Percentiles rank a stretch among this genome's conserved stretches.
These are phyloP conservation scores for Eurytoma californica DNA, from an alignment of 2,888 invertebrate genomes.

Conservation along the genomic window DNA sequence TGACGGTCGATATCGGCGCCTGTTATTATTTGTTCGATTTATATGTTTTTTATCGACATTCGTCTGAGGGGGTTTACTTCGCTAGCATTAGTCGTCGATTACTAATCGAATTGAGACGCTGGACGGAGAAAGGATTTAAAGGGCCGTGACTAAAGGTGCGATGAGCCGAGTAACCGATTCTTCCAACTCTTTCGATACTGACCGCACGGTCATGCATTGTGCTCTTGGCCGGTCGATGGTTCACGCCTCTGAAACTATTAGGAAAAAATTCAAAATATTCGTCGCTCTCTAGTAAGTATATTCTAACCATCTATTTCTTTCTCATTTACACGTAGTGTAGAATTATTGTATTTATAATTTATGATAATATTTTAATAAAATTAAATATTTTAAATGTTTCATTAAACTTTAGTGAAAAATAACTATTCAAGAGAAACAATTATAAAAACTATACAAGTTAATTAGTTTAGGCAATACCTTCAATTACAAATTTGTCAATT, in stretches of 20 bases:
- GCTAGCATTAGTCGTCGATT: neutral
- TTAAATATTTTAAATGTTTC: too few relatives aligned
- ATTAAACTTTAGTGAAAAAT: too few relatives aligned
- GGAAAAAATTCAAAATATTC: too few relatives aligned
- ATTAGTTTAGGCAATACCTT: too few relatives aligned
- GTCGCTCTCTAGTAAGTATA: too few relatives aligned
- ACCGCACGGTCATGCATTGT: constrained; percentile 1
- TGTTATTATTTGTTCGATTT: neutral
- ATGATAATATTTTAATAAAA: too few relatives aligned
- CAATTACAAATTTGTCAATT: too few relatives aligned
- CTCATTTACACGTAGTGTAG: too few relatives aligned
- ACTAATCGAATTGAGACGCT: constrained; percentile 25
- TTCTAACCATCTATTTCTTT: too few relatives aligned
- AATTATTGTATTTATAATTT: too few relatives aligned
- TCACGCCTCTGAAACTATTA: constrained; percentile 11
- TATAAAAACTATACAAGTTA: too few relatives aligned
- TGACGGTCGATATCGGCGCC: neutral
- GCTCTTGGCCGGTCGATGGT: neutral
- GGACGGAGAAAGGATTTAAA: constrained; percentile 54
- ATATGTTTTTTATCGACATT: neutral
- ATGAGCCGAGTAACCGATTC: constrained; percentile 21
- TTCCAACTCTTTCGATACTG: constrained; percentile 27
- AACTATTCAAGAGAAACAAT: too few relatives aligned
- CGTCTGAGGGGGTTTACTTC: neutral
- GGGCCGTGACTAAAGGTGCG: constrained; percentile 42